Conservation (phyloP, 2,797 vertebrate species). For the Eutrigla gurnardus region DNA sequence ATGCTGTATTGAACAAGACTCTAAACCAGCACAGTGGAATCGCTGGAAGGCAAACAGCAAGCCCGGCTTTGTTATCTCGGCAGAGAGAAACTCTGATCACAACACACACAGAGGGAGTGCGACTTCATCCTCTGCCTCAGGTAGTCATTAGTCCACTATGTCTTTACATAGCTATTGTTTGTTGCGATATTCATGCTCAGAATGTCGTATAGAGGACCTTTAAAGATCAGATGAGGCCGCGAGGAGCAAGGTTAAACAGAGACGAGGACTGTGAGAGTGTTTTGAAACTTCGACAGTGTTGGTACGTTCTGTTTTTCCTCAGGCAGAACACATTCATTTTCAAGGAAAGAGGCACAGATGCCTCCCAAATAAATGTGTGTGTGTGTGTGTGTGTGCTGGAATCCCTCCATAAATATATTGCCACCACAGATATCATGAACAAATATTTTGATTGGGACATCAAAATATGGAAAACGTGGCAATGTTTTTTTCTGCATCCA, state of each 20-base stretch:
- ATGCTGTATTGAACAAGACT: too few species aligned
- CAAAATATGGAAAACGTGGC: constrained; percentile 56
- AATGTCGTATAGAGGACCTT: neutral
- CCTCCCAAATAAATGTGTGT: constrained; percentile 58
- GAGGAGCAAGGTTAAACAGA: constrained; percentile 36
- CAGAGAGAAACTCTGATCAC: neutral
- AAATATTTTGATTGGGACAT: constrained; percentile 62
- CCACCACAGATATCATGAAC: constrained; percentile 65
- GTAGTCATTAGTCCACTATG: neutral
- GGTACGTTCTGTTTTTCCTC: constrained; percentile 59
- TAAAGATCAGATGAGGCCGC: constrained; percentile 17
- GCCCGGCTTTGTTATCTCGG: neutral
- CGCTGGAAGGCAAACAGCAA: neutral
- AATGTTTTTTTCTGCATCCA: constrained; percentile 53
- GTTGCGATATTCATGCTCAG: neutral
- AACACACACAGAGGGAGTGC: neutral
- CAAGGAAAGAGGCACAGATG: constrained; percentile 37
- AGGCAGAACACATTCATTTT: constrained; percentile 60
- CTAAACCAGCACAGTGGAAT: too few species aligned
- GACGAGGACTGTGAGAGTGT: constrained; percentile 24
- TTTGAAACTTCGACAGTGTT: constrained; percentile 53
- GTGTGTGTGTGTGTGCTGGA: constrained; percentile 43
- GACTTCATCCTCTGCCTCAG: neutral
- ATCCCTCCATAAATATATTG: constrained; percentile 53
- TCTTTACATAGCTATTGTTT: neutral